phyloP scores from a whole-genome alignment of 1,140 invertebrate species.

The Heliconius eleuchia region DNA sequence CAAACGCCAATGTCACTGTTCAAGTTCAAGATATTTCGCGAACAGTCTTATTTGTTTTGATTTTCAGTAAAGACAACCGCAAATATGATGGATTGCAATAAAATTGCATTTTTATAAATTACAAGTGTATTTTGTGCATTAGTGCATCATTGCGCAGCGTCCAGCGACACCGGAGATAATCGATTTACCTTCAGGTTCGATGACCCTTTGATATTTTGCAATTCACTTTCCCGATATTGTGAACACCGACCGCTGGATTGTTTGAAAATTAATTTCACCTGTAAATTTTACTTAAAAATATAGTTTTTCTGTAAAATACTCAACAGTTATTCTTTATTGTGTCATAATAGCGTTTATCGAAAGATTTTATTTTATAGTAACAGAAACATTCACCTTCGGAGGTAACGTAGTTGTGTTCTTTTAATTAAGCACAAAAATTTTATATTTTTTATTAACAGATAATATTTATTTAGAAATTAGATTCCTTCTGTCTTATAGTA shows the following conservation, averaged over 20 bases:
- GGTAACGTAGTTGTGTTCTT: background rate
- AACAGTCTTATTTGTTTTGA: constrained; percentile 1
- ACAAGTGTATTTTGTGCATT: background rate
- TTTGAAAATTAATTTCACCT: constrained; percentile 6
- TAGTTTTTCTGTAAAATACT: background rate
- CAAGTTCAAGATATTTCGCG: constrained; percentile 25
- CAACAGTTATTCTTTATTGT: background rate
- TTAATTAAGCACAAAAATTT: background rate
- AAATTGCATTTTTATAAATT: background rate
- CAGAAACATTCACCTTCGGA: background rate
- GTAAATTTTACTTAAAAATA: background rate
- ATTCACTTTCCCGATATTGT: background rate
- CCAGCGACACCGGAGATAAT: constrained; percentile 9
- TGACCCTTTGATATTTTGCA: constrained; percentile 23
- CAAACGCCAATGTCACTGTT: constrained; percentile 24
- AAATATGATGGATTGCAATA: background rate
- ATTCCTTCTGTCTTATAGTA: no score
- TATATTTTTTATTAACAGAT: no score
- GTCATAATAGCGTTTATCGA: background rate
- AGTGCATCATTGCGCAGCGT: constrained; percentile 16
- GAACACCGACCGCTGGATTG: background rate
- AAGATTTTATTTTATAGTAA: background rate
- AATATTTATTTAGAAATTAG: background rate
- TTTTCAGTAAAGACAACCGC: background rate
- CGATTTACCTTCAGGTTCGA: constrained; percentile 29